phyloP scores from a whole-genome alignment of 2,888 invertebrate genomes.

The Leptopilina drosophilae region DNA sequence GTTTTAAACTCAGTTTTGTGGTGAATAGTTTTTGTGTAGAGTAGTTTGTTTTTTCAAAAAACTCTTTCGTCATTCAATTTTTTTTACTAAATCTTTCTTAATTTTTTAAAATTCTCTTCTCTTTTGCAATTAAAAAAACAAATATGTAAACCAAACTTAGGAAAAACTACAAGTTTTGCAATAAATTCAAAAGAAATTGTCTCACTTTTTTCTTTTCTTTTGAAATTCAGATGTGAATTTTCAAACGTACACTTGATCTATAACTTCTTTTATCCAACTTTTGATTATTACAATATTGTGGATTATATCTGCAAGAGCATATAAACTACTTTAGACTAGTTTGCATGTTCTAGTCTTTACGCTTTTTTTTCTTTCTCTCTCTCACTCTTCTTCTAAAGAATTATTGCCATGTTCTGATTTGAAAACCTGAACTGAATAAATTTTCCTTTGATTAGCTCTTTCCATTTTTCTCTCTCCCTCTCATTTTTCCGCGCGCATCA shows the following conservation, averaged over 20 bases:
- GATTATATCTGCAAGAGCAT: not conserved
- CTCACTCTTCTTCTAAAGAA: constrained; percentile 18
- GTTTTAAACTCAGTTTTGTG: too few relatives aligned
- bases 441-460: not conserved
- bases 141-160: too few relatives aligned
- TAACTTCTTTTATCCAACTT: not conserved
- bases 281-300: constrained; percentile 30
- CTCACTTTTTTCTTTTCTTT: too few relatives aligned
- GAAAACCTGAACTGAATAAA: not conserved
- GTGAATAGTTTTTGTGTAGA: too few relatives aligned
- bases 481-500: not conserved
- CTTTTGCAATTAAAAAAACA: too few relatives aligned
- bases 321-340: constrained; percentile 36
- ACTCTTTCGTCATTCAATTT: too few relatives aligned
- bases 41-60: too few relatives aligned
- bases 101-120: too few relatives aligned
- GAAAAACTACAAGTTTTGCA: too few relatives aligned
- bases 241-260: not conserved
- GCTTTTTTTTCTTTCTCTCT: constrained; percentile 4
- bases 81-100: too few relatives aligned
- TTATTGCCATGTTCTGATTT: constrained; percentile 35
- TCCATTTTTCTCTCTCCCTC: not conserved
- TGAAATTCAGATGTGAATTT: not conserved
- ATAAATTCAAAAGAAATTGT: too few relatives aligned
- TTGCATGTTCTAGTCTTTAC: constrained; percentile 20